These are phyloP conservation scores for Drosophila sordidula DNA, from an alignment of 2,888 invertebrate species.

Conservation along the genomic window DNA sequence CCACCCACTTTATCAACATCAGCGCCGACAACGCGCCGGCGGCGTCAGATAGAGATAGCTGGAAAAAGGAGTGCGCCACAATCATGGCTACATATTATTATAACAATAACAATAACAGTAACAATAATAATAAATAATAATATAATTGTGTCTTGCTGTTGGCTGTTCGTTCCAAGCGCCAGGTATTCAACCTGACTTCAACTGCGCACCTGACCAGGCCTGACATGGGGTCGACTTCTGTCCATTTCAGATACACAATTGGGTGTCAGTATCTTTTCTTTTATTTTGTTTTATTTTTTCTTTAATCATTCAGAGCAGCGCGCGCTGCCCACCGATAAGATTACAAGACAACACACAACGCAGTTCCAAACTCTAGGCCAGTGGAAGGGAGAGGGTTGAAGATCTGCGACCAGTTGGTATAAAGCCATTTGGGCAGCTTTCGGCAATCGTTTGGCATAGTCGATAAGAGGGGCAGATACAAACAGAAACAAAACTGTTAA, in stretches of 20 bases:
- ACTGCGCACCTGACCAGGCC: constrained; percentile 2
- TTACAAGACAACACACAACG: constrained; percentile 40
- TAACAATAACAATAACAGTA: constrained; percentile 33
- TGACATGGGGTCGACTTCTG: constrained; percentile 14
- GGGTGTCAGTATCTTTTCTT: constrained; percentile 48
- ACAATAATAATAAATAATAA: constrained; percentile 35
- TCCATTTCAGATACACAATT: constrained; percentile 40
- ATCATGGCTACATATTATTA: constrained; percentile 46
- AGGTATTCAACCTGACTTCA: constrained; percentile 17
- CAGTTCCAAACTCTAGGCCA: constrained; percentile 23
- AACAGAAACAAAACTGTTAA: constrained; percentile 13
- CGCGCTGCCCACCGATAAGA: constrained; percentile 54
- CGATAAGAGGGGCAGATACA: neutral
- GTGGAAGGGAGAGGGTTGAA: neutral
- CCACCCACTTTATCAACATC: constrained; percentile 61
- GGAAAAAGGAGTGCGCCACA: constrained; percentile 32
- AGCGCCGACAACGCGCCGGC: constrained; percentile 38
- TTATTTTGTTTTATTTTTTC: constrained; percentile 40
- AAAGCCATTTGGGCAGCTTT: constrained; percentile 37
- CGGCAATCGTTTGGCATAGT: constrained; percentile 22
- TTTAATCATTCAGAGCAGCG: constrained; percentile 73
- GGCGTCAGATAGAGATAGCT: constrained; percentile 47
- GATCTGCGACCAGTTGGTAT: constrained; percentile 21
- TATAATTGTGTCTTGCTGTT: constrained; percentile 56
- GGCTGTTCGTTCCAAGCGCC: constrained; percentile 55